Evolutionary conservation across 2,113 vertebrate species (phyloP).

Genomic region (Marmota monax): DNA sequence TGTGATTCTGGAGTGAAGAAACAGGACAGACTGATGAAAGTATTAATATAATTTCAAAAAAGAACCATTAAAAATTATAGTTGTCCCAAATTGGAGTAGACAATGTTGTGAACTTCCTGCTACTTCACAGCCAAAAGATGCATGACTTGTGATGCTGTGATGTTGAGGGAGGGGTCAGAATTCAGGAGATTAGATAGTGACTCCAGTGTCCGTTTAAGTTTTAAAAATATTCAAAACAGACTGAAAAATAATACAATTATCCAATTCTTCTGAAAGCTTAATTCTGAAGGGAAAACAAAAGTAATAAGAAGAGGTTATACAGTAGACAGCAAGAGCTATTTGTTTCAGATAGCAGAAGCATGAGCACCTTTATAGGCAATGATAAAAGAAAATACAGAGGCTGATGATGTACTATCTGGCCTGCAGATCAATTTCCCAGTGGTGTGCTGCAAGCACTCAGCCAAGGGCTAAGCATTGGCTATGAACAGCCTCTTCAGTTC

Average conservation of each 20-base stretch:
- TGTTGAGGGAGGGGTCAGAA: background rate
- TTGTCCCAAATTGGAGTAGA: background rate
- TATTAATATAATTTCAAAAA: background rate
- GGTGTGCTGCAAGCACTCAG: background rate
- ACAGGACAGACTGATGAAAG: background rate
- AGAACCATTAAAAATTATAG: background rate
- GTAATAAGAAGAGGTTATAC: background rate
- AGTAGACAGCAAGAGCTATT: background rate
- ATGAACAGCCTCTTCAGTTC: background rate
- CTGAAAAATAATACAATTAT: slow-evolving; percentile 22
- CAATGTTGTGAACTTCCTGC: background rate
- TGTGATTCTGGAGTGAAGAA: background rate
- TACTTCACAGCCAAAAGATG: background rate
- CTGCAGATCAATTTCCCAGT: background rate
- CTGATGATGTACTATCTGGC: background rate
- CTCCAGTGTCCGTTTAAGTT: background rate
- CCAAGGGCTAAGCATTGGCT: background rate
- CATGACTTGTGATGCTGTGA: background rate
- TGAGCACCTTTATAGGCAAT: background rate
- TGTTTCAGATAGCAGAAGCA: background rate
- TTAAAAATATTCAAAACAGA: background rate
- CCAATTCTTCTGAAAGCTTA: background rate
- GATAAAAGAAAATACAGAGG: background rate
- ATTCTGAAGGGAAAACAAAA: background rate
- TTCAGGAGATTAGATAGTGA: background rate